Evolutionary conservation across 1,140 invertebrate genomes (phyloP), one percentile per base, ranked within the genome.

Genomic region (Nomia melanderi): DNA sequence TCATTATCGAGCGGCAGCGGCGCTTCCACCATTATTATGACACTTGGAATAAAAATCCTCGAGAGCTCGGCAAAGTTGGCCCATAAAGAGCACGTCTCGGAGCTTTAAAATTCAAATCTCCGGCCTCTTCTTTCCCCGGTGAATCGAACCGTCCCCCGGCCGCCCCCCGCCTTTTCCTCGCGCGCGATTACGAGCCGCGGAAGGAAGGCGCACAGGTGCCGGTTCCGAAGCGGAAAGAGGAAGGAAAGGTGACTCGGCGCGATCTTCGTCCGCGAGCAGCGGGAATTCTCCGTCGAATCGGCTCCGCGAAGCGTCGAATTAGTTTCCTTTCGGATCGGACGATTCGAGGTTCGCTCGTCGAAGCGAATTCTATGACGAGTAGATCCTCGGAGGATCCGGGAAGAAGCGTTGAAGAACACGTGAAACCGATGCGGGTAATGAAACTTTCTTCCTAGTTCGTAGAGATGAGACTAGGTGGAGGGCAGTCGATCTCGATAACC

Each of bases 1-100:
- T 78, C 71, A 23, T 78, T 78, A 75, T 77, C 54, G 73, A 78
- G 27, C 67, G 56, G 17, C 12, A 27, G 12, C 47, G 41, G 25
- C n/a, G 53, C 56, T 59, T 53, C 36, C 59, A 20, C 7, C 50
- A 17, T 62, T 36, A 56, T 56, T 65, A 31, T 14, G 4, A 70
- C 23, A 60, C 27, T 50, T 12, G 20, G 31, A 50, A 60, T 53
- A 71, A 65, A 79, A 71, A 36, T 56, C 25, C n/a, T 27, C 31
- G 0, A 36, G 31, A 67, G 56, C 29, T 12, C 25, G n/a, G 31
- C 33, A 41, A 44, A 64, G 31, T 54, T 62, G 57, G 23, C 12
- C 36, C 25, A 11, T 23, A 47, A 70, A 63, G 20, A 44, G 25
- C 14, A 41, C 54, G 39, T 39, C 23, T 14, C 41, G 27, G n/a